Conservation (phyloP, 2,113 vertebrate genomes). For the Elachura formosa region DNA sequence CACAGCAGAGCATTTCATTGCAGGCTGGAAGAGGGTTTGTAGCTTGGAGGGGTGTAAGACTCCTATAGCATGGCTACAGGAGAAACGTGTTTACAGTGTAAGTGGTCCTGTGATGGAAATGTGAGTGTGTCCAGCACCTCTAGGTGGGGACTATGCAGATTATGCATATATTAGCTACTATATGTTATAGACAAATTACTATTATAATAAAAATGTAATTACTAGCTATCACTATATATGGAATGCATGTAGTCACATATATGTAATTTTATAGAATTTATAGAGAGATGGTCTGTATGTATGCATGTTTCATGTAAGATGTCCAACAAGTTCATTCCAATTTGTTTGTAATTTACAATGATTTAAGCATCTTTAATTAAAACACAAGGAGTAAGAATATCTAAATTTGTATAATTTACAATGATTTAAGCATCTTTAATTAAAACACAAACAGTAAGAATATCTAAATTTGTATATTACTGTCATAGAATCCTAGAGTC, state of each 20-base stretch:
- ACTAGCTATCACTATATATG: neutral
- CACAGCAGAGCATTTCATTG: accelerated
- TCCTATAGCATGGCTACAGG: accelerated
- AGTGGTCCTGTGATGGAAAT: neutral
- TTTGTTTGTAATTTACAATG: neutral
- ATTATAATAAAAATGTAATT: neutral
- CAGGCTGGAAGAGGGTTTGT: neutral
- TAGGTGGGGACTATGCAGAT: neutral
- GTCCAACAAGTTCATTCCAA: neutral
- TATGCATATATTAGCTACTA: neutral
- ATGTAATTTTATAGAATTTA: neutral
- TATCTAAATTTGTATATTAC: neutral
- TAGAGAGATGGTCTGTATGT: neutral
- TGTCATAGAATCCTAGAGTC: neutral
- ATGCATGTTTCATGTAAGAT: neutral
- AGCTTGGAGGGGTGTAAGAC: neutral
- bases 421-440: neutral
- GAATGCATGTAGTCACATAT: neutral
- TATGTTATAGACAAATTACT: neutral
- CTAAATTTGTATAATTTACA: neutral
- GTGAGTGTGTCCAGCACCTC: neutral
- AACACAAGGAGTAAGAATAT: neutral
- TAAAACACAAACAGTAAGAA: neutral
- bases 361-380: neutral
- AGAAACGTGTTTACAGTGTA: neutral